These are phyloP conservation scores for Austrofundulus limnaeus DNA, from an alignment of 2,113 vertebrate genomes.

Conservation along the genomic window DNA sequence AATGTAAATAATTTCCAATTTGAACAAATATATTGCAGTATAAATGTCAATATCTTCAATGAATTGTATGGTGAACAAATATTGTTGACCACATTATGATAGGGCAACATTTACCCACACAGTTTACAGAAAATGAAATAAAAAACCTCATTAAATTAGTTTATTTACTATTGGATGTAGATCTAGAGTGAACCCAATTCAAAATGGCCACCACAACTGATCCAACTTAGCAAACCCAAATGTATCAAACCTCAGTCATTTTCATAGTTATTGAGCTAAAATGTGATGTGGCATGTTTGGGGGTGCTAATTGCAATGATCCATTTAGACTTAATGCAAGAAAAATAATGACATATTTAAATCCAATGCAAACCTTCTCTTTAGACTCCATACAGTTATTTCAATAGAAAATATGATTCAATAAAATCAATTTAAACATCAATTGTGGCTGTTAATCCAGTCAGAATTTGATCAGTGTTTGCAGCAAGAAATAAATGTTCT, in stretches of 20 bases:
- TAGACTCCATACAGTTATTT: conserved; percentile 2
- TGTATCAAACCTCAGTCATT: too few species aligned
- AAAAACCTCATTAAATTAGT: too few species aligned
- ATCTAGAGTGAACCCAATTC: too few species aligned
- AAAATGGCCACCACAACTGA: too few species aligned
- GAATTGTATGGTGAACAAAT: background rate
- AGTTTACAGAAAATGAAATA: background rate
- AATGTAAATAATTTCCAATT: too few species aligned
- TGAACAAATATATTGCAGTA: too few species aligned
- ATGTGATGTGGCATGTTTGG: background rate
- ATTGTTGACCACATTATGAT: background rate
- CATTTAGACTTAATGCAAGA: conserved; percentile 14
- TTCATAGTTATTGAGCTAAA: too few species aligned
- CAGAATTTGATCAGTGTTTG: conserved; percentile 19
- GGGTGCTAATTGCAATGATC: background rate
- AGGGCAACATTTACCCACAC: background rate
- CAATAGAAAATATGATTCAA: conserved; percentile 35
- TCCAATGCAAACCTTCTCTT: background rate
- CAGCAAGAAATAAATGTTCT: background rate
- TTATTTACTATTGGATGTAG: too few species aligned
- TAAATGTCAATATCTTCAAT: background rate
- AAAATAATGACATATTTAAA: conserved; percentile 11
- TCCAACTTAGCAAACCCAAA: too few species aligned
- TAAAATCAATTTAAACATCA: conserved; percentile 6
- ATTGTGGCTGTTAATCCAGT: conserved; percentile 12